Evolutionary conservation across 2,113 vertebrate genomes (phyloP), one percentile per base, ranked within the genome.

Genomic region (Ameiurus melas): DNA sequence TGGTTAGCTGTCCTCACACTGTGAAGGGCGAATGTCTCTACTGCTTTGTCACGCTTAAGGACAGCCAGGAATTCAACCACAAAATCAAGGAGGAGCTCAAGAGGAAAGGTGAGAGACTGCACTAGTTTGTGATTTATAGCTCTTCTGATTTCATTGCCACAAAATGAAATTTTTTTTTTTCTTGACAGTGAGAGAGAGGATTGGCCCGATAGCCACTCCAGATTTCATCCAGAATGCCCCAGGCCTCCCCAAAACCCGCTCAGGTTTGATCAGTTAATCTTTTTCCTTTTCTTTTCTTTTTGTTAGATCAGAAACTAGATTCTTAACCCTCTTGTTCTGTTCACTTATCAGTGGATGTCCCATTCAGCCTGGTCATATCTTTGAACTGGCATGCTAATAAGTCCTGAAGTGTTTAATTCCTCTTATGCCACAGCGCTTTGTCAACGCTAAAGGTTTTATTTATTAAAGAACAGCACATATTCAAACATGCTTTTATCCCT

Each of bases 201-300:
- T 96, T 55, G 96, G 96, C 84, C 96, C 96, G 33, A 97, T 97
- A 66, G 96, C 96, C 16, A 96, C 95, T 0, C 96, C 96, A 22
- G 96, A 96, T 92, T 97, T 95, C 86, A 95, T 97, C 43, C 96
- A 97, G 73, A 96, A 97, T 62, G 96, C 96, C 64, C 96, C 96
- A 0, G 94, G 91, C 5, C 94, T 97, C 51, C 96, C 96, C 0
- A 96, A 97, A 91, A 97, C 96, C 3, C 95, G 96, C 78, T 97
- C 96, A 95, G 96, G 96, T 97, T 93, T 90, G 36, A 62, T 64
- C 27, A 27, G 39, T 30, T 77, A 43, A 43, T 73, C 33, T 10
- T 9, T 10, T 68, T 64, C 71, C 19, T 30, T 68, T 9, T 57
- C 10, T 27, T 30, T 47, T 55, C 51, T 55, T 3, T 6, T 55